These are phyloP conservation scores for Ochropleura leucogaster DNA, from an alignment of 2,888 invertebrate genomes.

Conservation along the genomic window DNA sequence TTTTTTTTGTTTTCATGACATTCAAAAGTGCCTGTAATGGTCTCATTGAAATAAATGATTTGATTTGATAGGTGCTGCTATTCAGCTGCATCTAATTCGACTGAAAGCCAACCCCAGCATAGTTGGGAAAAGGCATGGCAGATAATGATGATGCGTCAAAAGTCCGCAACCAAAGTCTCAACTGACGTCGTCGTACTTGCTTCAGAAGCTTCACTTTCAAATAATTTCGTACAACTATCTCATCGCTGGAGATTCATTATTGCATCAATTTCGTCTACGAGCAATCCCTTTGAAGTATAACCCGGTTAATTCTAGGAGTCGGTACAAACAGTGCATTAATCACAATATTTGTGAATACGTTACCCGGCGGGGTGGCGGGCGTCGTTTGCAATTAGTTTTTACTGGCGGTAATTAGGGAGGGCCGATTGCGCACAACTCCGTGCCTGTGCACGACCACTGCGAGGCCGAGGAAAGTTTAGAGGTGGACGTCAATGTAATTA, in stretches of 20 bases:
- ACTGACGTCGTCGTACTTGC: neutral
- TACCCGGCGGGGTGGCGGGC: constrained; percentile 62
- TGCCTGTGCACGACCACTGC: constrained; percentile 67
- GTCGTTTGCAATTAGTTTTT: constrained; percentile 87
- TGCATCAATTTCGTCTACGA: constrained; percentile 28
- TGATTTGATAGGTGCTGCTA: too few species aligned
- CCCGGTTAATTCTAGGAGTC: constrained; percentile 56
- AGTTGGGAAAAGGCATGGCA: too few species aligned
- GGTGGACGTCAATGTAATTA: constrained; percentile 38
- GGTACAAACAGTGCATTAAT: constrained; percentile 66
- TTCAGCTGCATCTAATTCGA: too few species aligned
- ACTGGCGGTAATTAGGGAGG: constrained; percentile 86
- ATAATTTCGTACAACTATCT: constrained; percentile 6
- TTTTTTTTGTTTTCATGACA: too few species aligned
- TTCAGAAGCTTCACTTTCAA: neutral
- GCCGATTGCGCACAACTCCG: constrained; percentile 82
- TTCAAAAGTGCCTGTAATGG: too few species aligned
- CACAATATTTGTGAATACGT: constrained; percentile 68
- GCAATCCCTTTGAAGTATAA: constrained; percentile 41
- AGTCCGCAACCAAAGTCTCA: neutral
- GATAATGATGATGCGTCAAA: neutral
- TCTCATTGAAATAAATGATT: too few species aligned
- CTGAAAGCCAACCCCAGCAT: too few species aligned
- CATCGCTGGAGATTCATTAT: constrained; percentile 25
- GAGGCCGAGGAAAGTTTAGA: constrained; percentile 69